Base-by-base conservation (phyloP, 2,888 invertebrate genomes). In the Lymantria dispar region DNA sequence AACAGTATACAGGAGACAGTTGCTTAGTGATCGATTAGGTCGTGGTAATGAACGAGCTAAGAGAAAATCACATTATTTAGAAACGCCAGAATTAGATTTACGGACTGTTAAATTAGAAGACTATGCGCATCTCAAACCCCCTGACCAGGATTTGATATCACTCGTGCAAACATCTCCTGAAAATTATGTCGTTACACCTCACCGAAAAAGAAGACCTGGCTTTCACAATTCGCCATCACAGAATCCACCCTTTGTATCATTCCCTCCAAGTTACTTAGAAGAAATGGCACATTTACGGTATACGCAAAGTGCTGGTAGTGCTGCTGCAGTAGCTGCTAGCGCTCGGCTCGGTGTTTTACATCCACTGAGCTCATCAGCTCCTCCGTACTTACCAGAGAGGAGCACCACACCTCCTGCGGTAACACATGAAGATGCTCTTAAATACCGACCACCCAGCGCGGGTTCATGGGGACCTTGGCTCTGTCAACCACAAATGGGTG, bases 211-310 rank as follows among this genome's bases (percentile, higher is more conserved):
- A 78, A 92, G 96, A 77, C 96, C 96, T 0, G 97, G 97, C 46
- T 97, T 97, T 72, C 96, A 96, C 79, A 96, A 96, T 75, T 95
- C 96, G 36, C 96, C 97, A 14, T 95, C 96, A 58, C 96, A 97
- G 77, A 96, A 97, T 85, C 96, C 96, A 56, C 96, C 97, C 38
- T 97, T 97, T 75, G 96, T 96, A 61, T 96, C 96, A 53, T 96
- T 96, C 77, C 94, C 94, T 64, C 95, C 95, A 49, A 95, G 95
- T 63, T 94, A 95, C 74, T 91, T 95, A 65, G 95, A 95, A 78
- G 95, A 95, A 75, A 93, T 94, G 73, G 89, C 92, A 13, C 93
- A 93, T 62, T 82, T 93, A 61, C 91, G 95, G 62, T 93, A 94
- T 68, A 93, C 94, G 52, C 93, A 93, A 80, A 87, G 82, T 61